Percentiles rank a stretch among this genome's conserved stretches.
Evolutionary conservation across 1,140 invertebrate genomes (phyloP).

Genomic region (Aphelenchoides avenae): DNA sequence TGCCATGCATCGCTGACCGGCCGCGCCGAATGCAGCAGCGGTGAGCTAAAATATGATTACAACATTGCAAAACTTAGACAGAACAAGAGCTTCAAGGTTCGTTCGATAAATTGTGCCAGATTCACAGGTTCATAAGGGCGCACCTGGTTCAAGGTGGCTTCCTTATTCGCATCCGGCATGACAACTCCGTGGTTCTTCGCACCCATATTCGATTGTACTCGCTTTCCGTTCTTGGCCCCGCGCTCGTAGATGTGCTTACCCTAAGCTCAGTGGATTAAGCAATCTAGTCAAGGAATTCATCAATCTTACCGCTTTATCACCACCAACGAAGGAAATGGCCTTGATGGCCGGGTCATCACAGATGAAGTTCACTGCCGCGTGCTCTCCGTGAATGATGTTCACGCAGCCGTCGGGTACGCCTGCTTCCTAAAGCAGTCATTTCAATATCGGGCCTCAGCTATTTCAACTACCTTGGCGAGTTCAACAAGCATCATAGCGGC

Average conservation of each 20-base stretch:
- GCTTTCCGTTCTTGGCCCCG: constrained; percentile 81
- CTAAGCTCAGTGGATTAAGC: constrained; percentile 60
- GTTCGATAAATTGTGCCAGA: constrained; percentile 15
- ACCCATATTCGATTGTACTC: constrained; percentile 96
- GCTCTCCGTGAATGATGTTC: constrained; percentile 91
- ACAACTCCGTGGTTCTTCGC: constrained; percentile 98
- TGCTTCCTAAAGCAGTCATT: constrained; percentile 67
- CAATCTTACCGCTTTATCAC: constrained; percentile 76
- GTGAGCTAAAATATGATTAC: constrained; percentile 64
- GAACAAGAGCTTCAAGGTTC: not conserved
- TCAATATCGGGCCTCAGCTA: constrained; percentile 13
- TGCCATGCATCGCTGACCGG: constrained; percentile 92
- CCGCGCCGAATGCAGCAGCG: constrained; percentile 88
- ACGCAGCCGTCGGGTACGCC: constrained; percentile 88
- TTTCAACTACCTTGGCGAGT: constrained; percentile 61
- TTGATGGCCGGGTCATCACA: constrained; percentile 91
- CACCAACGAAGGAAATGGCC: constrained; percentile 97
- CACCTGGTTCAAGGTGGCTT: constrained; percentile 69
- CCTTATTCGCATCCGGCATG: constrained; percentile 94
- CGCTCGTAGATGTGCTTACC: constrained; percentile 92
- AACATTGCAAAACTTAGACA: constrained; percentile 14
- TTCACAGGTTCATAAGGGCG: too few species aligned
- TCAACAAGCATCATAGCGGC: constrained; percentile 90
- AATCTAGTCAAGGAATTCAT: constrained; percentile 1
- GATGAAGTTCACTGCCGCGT: constrained; percentile 90